phyloP scores from a whole-genome alignment of 2,888 invertebrate genomes.

The Macroteleia sp. region DNA sequence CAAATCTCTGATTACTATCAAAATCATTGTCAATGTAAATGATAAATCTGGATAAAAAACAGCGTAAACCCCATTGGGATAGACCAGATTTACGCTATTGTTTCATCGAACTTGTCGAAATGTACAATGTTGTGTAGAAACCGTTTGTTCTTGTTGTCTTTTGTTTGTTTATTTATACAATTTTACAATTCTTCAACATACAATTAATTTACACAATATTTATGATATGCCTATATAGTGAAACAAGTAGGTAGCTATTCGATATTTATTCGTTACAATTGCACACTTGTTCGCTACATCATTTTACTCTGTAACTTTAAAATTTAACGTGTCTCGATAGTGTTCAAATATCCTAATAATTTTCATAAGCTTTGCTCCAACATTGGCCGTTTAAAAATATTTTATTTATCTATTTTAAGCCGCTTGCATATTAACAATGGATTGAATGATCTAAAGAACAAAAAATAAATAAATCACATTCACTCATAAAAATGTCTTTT shows the following conservation, averaged over 20 bases:
- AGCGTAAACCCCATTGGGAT: slow-evolving; percentile 30
- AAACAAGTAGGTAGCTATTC: slow-evolving; percentile 34
- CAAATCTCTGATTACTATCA: slow-evolving; percentile 25
- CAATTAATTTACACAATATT: slow-evolving; percentile 27
- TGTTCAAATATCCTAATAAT: background rate
- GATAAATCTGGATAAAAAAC: slow-evolving; percentile 41
- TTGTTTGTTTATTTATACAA: slow-evolving; percentile 32
- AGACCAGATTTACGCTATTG: slow-evolving; percentile 45
- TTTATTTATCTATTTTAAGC: background rate
- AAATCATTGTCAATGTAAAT: slow-evolving; percentile 31
- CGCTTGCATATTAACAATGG: background rate
- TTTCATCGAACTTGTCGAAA: slow-evolving; percentile 56
- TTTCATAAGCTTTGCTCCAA: background rate
- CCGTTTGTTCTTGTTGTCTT: slow-evolving; percentile 23
- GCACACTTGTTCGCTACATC: too few species aligned
- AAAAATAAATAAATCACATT: too few species aligned
- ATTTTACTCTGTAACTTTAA: slow-evolving; percentile 15
- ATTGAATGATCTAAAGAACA: too few species aligned
- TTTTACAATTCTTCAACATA: slow-evolving; percentile 43
- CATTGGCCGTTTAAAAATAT: slow-evolving; percentile 14
- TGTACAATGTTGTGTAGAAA: slow-evolving; percentile 51
- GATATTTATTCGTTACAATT: slow-evolving; percentile 18
- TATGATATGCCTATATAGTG: slow-evolving; percentile 54
- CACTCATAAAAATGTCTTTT: too few species aligned
- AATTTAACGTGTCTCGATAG: background rate